A percentile compares a stretch with the other conserved stretches of the same genome.
Evolutionary conservation across 2,797 vertebrate species (phyloP).

Genomic region (Melanotaenia trifasciata): DNA sequence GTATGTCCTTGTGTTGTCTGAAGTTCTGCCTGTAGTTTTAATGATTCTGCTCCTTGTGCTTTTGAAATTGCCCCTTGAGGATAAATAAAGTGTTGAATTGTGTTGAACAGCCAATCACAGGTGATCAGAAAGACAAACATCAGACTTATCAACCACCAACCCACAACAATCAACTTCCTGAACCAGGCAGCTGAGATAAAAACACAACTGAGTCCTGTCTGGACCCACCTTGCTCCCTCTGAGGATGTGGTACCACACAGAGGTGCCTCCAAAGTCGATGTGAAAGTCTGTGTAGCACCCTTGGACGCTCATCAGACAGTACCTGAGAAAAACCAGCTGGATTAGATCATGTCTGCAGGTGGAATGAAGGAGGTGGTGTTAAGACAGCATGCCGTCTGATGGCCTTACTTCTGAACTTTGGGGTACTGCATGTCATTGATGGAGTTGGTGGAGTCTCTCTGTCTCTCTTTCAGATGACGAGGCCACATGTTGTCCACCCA

Average conservation of each 20-base stretch:
- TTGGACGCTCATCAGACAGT: slow-evolving; percentile 98
- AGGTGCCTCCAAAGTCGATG: slow-evolving; percentile 97
- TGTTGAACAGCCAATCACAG: too few relatives aligned
- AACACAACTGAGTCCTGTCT: background rate
- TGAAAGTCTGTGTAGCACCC: slow-evolving; percentile 99
- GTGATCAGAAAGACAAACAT: too few relatives aligned
- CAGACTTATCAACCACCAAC: too few relatives aligned
- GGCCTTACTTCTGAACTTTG: slow-evolving; percentile 95
- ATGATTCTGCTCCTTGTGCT: too few relatives aligned
- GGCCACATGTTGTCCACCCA: slow-evolving; percentile 99
- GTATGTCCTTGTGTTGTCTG: too few relatives aligned
- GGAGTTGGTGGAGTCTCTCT: slow-evolving; percentile 95
- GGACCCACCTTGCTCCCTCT: slow-evolving; percentile 91
- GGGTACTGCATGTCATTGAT: slow-evolving; percentile 98
- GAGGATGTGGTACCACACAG: slow-evolving; percentile 98
- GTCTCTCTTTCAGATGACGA: slow-evolving; percentile 95
- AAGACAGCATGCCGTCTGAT: slow-evolving; percentile 75
- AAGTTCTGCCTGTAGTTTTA: too few relatives aligned
- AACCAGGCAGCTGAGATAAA: too few relatives aligned
- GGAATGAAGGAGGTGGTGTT: too few relatives aligned
- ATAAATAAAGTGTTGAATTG: too few relatives aligned
- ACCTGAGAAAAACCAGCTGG: slow-evolving; percentile 76
- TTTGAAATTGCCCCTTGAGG: too few relatives aligned
- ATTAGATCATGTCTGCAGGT: background rate
- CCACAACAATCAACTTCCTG: too few relatives aligned